Evolutionary conservation across 2,797 vertebrate genomes (phyloP).

Genomic region (Trematomus bernacchii): DNA sequence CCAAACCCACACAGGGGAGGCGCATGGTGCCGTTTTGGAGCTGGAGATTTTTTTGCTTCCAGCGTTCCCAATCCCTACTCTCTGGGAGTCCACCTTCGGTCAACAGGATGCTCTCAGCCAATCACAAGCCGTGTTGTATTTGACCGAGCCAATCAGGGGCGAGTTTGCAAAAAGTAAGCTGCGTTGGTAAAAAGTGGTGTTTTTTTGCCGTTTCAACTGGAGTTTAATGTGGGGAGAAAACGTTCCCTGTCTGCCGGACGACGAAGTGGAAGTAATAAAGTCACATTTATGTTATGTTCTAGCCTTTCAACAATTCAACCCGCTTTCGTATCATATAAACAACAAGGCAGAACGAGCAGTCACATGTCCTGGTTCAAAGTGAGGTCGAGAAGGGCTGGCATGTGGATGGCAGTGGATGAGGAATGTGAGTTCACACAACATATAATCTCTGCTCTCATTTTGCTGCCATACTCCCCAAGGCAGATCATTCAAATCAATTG

Average conservation of each 20-base stretch:
- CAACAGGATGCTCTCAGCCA: slow-evolving; percentile 75
- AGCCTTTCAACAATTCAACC: not conserved
- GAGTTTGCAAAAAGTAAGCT: slow-evolving; percentile 57
- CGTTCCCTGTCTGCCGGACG: too few species aligned
- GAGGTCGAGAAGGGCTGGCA: slow-evolving; percentile 75
- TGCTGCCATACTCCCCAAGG: slow-evolving; percentile 9
- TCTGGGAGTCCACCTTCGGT: slow-evolving; percentile 78
- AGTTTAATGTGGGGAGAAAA: not conserved
- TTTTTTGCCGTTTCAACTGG: slow-evolving; percentile 34
- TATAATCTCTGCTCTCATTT: slow-evolving; percentile 36
- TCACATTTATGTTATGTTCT: too few species aligned
- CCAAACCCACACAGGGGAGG: slow-evolving; percentile 61
- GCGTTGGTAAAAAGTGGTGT: slow-evolving; percentile 44
- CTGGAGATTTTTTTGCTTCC: slow-evolving; percentile 72
- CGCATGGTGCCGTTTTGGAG: slow-evolving; percentile 77
- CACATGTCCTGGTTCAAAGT: slow-evolving; percentile 82
- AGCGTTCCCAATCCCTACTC: slow-evolving; percentile 69
- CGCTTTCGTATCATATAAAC: slow-evolving; percentile 20
- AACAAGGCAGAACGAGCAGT: slow-evolving; percentile 59
- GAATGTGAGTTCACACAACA: slow-evolving; percentile 66
- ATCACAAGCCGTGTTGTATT: slow-evolving; percentile 75
- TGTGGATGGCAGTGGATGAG: slow-evolving; percentile 69
- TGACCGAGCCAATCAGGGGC: slow-evolving; percentile 72
- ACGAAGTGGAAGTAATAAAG: not conserved
- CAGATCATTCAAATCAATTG: slow-evolving; percentile 17